Evolutionary conservation across 2,888 invertebrate genomes (phyloP), one percentile per base, ranked within the genome.

Genomic region (Ichneumon xanthorius): DNA sequence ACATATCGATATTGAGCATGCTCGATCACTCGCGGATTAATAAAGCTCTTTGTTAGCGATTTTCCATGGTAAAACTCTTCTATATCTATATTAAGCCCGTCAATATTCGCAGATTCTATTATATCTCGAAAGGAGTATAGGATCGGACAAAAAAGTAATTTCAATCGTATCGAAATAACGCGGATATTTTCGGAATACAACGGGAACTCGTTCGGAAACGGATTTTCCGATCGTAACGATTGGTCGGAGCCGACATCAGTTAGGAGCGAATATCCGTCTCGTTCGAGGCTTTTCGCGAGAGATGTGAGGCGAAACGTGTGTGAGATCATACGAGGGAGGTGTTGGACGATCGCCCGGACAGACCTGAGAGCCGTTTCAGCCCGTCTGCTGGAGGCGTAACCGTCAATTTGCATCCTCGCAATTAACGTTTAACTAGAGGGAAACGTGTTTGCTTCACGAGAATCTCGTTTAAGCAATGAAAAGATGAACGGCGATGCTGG

Each of bases 401-500:
- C 90, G 88, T 91, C 90, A 90, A 91, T 91, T 91, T 90, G 87
- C 80, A 86, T 80, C 88, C 83, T 85, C 82, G 90, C 89, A 89
- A 91, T 91, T 91, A 90, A 88, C 91, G 89, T 86, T 88, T 87
- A 89, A 90, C 90, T 87, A 87, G 87, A 76, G 84, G 86, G 84
- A 86, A 87, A 87, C 86, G 86, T 87, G 87, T 88, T 87, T 86
- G 88, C 87, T 87, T 84, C 85, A 68, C 45, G 63, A 65, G 75
- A 53, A 77, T 67, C 65, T 67, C 77, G 77, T 67, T 50, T 65
- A 40, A 67, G 67, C 73, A 73, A 80, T 30, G 65, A 73, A 73
- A 80, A 73, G 65, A 67, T 72, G 50, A 40, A 53, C 26, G 33
- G 37, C 22, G 30, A 77, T 53, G 26, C 33, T 26, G 16, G 55